Evolutionary conservation across 2,888 invertebrate genomes (phyloP).

Genomic region (Trissonchulus sp.): DNA sequence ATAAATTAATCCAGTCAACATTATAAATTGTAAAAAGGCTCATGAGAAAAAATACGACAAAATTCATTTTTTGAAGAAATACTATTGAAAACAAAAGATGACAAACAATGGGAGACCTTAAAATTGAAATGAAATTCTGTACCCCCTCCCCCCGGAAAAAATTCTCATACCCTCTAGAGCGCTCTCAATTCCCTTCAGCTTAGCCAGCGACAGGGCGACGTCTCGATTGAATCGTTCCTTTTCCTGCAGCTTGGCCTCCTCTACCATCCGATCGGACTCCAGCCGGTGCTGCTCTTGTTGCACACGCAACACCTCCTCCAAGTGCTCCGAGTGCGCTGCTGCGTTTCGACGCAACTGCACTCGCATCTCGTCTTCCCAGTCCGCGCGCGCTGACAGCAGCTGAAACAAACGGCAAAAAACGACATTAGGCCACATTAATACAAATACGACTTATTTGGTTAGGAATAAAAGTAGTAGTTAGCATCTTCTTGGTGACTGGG

Average conservation of each 20-base stretch:
- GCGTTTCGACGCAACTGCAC: constrained; percentile 74
- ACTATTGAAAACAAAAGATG: too few relatives aligned
- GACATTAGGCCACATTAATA: too few relatives aligned
- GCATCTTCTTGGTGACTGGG: too few relatives aligned
- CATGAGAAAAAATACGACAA: too few relatives aligned
- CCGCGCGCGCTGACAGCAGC: constrained; percentile 64
- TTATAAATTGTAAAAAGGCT: too few relatives aligned
- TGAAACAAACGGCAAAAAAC: constrained; percentile 49
- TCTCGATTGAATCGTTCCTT: constrained; percentile 65
- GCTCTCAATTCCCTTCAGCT: constrained; percentile 69
- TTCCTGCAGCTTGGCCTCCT: constrained; percentile 65
- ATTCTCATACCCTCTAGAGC: constrained; percentile 64
- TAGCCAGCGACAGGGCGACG: constrained; percentile 67
- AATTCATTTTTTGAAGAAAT: too few relatives aligned
- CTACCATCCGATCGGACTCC: constrained; percentile 57
- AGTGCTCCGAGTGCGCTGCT: constrained; percentile 71
- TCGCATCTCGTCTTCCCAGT: constrained; percentile 63
- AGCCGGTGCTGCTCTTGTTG: constrained; percentile 61
- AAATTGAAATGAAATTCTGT: too few relatives aligned
- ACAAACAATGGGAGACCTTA: too few relatives aligned
- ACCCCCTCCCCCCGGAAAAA: too few relatives aligned
- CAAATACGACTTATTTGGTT: too few relatives aligned
- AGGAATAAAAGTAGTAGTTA: too few relatives aligned
- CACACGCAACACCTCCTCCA: constrained; percentile 59
- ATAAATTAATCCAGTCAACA: too few relatives aligned